Conservation (phyloP, 64 coral and sea anemone genomes). For the Montipora cactus region DNA sequence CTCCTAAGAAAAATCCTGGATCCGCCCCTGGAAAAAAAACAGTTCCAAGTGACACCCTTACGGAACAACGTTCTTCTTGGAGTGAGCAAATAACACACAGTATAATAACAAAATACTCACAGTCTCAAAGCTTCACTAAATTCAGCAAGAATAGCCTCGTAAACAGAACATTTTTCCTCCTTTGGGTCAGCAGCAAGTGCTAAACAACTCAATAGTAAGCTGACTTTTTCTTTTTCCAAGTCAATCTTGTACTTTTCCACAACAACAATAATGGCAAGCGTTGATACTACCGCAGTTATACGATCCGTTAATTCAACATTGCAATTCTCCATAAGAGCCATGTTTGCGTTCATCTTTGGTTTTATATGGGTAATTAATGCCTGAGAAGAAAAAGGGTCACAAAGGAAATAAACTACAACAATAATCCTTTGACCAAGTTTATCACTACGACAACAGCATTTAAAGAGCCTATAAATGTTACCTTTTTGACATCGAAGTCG, state of each 20-base stretch:
- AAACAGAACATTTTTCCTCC: neutral
- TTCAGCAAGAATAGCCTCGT: neutral
- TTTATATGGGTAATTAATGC: neutral
- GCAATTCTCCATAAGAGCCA: neutral
- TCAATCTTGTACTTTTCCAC: neutral
- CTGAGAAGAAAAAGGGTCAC: neutral
- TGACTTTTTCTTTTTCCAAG: neutral
- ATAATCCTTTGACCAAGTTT: no score
- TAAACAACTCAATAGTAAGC: neutral
- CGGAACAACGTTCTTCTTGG: no score
- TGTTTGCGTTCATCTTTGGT: conserved; percentile 5
- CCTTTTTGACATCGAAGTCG: neutral
- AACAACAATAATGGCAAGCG: neutral
- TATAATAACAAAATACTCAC: neutral
- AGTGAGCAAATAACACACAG: no score
- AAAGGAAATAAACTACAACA: neutral
- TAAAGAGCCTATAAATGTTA: neutral
- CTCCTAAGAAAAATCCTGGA: no score
- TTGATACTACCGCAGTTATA: conserved; percentile 5
- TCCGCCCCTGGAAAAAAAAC: no score
- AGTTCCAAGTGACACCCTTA: no score
- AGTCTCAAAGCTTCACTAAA: neutral
- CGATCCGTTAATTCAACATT: neutral
- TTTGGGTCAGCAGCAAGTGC: neutral
- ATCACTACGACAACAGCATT: neutral